Evolutionary conservation across 2,888 invertebrate species (phyloP).

Genomic region (Caenorhabditis uteleia): DNA sequence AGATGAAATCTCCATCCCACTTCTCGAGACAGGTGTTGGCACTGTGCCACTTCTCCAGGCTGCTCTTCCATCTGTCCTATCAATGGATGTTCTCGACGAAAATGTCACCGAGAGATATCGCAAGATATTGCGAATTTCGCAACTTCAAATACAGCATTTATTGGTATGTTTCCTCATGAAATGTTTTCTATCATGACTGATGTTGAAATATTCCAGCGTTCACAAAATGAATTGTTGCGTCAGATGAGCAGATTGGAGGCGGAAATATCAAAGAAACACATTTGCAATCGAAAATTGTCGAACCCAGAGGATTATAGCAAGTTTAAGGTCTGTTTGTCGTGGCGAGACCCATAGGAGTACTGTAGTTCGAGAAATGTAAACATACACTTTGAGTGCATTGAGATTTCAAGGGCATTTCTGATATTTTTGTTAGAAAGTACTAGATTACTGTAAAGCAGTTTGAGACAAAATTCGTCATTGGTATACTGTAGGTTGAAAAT

Average conservation of each 20-base stretch:
- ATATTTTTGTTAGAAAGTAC: too few relatives aligned
- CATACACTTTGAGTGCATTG: too few relatives aligned
- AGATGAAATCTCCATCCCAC: conserved; percentile 37
- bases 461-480: too few relatives aligned
- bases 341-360: too few relatives aligned
- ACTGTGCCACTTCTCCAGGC: conserved; percentile 36
- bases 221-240: conserved; percentile 29
- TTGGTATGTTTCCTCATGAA: conserved; percentile 7
- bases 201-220: conserved; percentile 18
- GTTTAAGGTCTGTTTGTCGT: conserved; percentile 23
- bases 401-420: too few relatives aligned
- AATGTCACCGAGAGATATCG: conserved; percentile 17
- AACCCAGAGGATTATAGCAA: conserved; percentile 3
- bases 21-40: conserved; percentile 34
- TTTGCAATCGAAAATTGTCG: conserved; percentile 9
- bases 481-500: too few relatives aligned
- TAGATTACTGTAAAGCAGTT: too few relatives aligned
- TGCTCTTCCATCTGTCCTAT: conserved; percentile 27
- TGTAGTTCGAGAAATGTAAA: too few relatives aligned
- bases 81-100: conserved; percentile 17
- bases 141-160: conserved; percentile 34
- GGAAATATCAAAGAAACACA: conserved; percentile 1
- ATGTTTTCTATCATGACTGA: too few relatives aligned
- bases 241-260: conserved; percentile 28
- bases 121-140: conserved; percentile 30